Evolutionary conservation across 2,888 invertebrate genomes (phyloP).

Genomic region (Drosophila austrosaltans): DNA sequence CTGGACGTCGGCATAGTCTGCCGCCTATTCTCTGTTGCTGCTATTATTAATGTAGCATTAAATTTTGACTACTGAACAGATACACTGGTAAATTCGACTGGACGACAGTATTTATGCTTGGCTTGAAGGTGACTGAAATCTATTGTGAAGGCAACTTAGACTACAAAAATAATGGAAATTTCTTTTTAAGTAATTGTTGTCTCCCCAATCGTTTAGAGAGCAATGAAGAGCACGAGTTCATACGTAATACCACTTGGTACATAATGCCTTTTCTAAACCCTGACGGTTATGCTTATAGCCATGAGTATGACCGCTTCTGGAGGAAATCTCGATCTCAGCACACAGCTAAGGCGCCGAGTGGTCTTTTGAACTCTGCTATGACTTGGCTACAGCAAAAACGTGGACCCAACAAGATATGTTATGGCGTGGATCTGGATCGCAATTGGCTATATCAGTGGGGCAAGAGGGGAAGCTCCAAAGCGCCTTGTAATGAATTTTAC

Average conservation of each 20-base stretch:
- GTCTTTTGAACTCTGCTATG: conserved; percentile 81
- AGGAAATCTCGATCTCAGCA: conserved; percentile 89
- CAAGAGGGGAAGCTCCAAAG: conserved; percentile 88
- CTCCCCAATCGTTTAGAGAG: neutral
- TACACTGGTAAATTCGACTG: neutral
- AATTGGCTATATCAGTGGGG: conserved; percentile 92
- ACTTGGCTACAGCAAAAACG: conserved; percentile 81
- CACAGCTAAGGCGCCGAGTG: conserved; percentile 68
- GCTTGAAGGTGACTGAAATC: neutral
- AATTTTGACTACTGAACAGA: conserved; percentile 13
- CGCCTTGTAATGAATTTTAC: conserved; percentile 90
- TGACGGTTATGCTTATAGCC: conserved; percentile 90
- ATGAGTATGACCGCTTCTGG: conserved; percentile 90
- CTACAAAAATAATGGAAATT: too few relatives aligned
- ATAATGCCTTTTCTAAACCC: conserved; percentile 91
- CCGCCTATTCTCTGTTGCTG: neutral
- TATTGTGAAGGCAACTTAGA: neutral
- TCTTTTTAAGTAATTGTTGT: neutral
- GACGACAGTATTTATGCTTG: neutral
- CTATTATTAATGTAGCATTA: neutral
- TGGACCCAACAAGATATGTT: conserved; percentile 84
- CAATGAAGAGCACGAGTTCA: conserved; percentile 68
- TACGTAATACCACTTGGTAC: conserved; percentile 86
- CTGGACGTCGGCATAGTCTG: conserved; percentile 31
- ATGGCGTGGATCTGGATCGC: conserved; percentile 90